These are phyloP conservation scores for Hippocampus zosterae DNA, from an alignment of 2,113 vertebrate species.

Conservation along the genomic window DNA sequence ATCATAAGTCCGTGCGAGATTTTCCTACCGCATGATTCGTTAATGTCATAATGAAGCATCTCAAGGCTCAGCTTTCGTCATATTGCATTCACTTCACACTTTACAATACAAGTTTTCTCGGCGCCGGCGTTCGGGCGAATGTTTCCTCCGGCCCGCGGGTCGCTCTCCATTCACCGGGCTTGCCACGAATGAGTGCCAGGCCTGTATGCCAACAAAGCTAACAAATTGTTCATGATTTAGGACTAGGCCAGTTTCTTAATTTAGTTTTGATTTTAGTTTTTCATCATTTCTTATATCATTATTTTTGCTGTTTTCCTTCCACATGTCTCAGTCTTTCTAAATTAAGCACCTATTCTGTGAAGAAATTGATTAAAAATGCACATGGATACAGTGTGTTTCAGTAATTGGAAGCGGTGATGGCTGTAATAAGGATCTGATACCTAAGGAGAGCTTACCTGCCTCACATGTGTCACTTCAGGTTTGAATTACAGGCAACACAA, in stretches of 20 bases:
- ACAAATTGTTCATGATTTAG: no score
- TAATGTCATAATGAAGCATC: constrained; percentile 34
- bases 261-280: not conserved
- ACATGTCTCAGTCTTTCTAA: not conserved
- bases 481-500: constrained; percentile 7
- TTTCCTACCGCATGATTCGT: constrained; percentile 41
- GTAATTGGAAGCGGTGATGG: not conserved
- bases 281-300: not conserved
- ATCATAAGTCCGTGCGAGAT: constrained; percentile 53
- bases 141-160: no score
- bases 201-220: no score
- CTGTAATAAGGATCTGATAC: constrained; percentile 1
- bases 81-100: not conserved
- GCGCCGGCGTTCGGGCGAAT: not conserved
- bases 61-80: not conserved
- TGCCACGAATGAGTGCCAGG: no score
- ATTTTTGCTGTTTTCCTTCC: not conserved
- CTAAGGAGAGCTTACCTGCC: not conserved
- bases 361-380: not conserved
- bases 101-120: not conserved
- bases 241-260: no score
- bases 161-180: no score
- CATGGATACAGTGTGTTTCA: not conserved
- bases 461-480: not conserved
- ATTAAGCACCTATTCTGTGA: not conserved